phyloP scores from a whole-genome alignment of 2,797 vertebrate genomes.

The Cyprinodon diabolis region DNA sequence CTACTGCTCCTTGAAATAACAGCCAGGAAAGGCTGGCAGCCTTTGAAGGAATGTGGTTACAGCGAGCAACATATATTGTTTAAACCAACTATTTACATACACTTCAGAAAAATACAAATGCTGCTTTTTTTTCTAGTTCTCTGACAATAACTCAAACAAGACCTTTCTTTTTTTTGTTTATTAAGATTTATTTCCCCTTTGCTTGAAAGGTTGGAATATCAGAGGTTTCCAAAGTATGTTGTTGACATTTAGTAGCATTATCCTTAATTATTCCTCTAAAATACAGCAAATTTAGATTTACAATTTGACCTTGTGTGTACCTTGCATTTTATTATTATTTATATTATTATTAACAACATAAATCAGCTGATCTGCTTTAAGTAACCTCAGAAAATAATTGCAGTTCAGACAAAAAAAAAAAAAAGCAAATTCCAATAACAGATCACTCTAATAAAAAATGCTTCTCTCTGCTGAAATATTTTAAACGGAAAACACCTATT shows the following conservation, averaged over 20 bases:
- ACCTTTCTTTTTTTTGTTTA: neutral
- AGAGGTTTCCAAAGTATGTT: neutral
- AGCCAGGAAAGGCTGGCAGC: slow-evolving; percentile 42
- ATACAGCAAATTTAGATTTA: neutral
- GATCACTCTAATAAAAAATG: neutral
- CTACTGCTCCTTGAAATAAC: slow-evolving; percentile 59
- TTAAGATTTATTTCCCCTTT: neutral
- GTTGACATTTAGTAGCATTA: neutral
- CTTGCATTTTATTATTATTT: neutral
- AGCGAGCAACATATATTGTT: slow-evolving; percentile 12
- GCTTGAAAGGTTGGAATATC: neutral
- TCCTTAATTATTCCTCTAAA: neutral
- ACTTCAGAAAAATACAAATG: neutral
- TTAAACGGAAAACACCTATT: neutral
- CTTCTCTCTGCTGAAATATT: neutral
- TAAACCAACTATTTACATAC: neutral
- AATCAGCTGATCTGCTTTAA: neutral
- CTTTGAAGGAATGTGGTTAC: slow-evolving; percentile 11
- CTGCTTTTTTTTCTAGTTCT: neutral
- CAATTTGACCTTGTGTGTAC: neutral
- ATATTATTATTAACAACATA: neutral
- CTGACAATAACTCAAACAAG: no score
- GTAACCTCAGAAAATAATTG: neutral
- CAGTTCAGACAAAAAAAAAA: neutral
- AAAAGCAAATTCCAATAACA: neutral